Percentiles rank a stretch among this genome's conserved stretches.
Evolutionary conservation across 2,113 vertebrate species (phyloP).

Genomic region (Nibea coibor): DNA sequence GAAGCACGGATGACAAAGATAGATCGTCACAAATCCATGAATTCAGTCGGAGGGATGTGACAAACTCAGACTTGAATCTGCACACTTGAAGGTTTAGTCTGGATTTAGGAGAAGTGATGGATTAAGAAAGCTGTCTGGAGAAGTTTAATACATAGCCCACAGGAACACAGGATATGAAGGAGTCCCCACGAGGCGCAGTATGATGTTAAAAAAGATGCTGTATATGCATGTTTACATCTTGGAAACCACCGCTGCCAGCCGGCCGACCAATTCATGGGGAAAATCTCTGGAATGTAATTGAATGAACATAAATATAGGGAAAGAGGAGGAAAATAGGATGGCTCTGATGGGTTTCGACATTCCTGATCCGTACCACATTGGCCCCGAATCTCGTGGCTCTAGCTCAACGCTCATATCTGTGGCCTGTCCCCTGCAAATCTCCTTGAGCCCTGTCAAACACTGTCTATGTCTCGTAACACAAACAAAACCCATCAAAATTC

Average conservation of each 20-base stretch:
- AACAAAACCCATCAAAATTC: slow-evolving; percentile 51
- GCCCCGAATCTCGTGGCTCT: slow-evolving; percentile 27
- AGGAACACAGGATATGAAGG: slow-evolving; percentile 4
- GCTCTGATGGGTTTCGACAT: slow-evolving; percentile 33
- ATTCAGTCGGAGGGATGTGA: background rate
- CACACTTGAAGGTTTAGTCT: slow-evolving; percentile 13
- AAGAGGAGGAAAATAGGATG: slow-evolving; percentile 9
- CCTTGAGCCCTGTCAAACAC: slow-evolving; percentile 49
- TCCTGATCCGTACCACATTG: slow-evolving; percentile 42
- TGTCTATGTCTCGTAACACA: slow-evolving; percentile 34
- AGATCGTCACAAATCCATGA: slow-evolving; percentile 1
- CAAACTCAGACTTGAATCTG: slow-evolving; percentile 31
- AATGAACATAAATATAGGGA: slow-evolving; percentile 53
- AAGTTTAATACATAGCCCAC: slow-evolving; percentile 1
- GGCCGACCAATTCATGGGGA: slow-evolving; percentile 4
- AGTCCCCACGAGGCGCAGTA: background rate
- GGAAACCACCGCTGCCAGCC: slow-evolving; percentile 26
- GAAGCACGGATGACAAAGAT: slow-evolving; percentile 22
- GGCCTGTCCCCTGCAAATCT: slow-evolving; percentile 37
- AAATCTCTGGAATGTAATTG: slow-evolving; percentile 30
- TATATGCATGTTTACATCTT: slow-evolving; percentile 29
- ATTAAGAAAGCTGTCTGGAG: slow-evolving; percentile 4
- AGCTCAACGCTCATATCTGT: slow-evolving; percentile 38
- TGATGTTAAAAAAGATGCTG: slow-evolving; percentile 4
- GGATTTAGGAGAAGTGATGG: background rate